Conservation (phyloP, 1,140 invertebrate genomes). For the Drosophila parvula region DNA sequence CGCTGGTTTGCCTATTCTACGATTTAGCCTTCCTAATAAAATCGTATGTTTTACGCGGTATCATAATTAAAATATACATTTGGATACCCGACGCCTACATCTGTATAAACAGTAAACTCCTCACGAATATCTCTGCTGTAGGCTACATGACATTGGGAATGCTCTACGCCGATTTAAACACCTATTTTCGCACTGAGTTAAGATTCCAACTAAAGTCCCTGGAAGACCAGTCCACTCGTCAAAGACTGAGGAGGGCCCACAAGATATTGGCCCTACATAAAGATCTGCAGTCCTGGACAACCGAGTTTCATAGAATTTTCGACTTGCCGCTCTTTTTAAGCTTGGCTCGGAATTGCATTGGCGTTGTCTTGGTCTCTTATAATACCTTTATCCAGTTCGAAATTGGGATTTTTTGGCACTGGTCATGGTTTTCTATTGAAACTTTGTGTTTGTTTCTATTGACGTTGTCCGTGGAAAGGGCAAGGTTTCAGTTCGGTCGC, state of each 20-base stretch:
- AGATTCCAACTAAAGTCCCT: constrained; percentile 7
- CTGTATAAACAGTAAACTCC: not conserved
- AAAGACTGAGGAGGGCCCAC: not conserved
- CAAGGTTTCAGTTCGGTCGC: constrained; percentile 12
- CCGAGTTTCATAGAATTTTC: constrained; percentile 19
- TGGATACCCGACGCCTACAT: constrained; percentile 4
- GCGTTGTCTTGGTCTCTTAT: constrained; percentile 16
- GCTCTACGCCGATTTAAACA: constrained; percentile 32
- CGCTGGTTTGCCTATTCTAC: not conserved
- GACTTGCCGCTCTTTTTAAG: constrained; percentile 34
- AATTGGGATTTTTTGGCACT: not conserved
- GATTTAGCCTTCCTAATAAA: not conserved
- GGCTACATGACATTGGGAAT: constrained; percentile 42
- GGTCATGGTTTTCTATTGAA: not conserved
- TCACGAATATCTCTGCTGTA: constrained; percentile 19
- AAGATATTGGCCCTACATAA: constrained; percentile 29
- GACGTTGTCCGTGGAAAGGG: constrained; percentile 31
- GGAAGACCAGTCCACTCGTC: not conserved
- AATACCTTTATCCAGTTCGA: not conserved
- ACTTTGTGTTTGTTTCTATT: constrained; percentile 35
- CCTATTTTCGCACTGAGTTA: constrained; percentile 23
- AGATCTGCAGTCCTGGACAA: constrained; percentile 24
- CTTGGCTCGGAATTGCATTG: constrained; percentile 5
- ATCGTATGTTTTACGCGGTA: fast-evolving
- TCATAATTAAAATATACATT: fast-evolving